A percentile compares a stretch with the other conserved stretches of the same genome.
Evolutionary conservation across 2,113 vertebrate genomes (phyloP).

Genomic region (Fregetta grallaria): DNA sequence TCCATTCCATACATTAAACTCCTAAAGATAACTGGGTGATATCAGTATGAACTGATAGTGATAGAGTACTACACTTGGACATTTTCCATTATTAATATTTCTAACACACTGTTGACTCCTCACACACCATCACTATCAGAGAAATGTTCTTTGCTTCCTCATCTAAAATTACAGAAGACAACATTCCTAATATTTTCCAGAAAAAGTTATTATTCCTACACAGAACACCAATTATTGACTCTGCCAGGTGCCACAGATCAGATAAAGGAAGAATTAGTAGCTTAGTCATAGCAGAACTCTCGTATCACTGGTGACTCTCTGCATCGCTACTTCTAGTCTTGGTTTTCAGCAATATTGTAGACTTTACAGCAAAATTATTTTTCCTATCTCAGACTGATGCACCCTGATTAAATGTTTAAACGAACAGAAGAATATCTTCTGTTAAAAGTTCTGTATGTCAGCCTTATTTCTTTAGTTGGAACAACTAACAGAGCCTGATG

Average conservation of each 20-base stretch:
- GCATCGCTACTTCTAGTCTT: background rate
- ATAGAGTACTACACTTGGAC: background rate
- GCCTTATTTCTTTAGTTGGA: background rate
- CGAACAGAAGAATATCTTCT: background rate
- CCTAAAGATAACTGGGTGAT: background rate
- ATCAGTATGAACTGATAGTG: background rate
- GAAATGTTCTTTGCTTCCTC: background rate
- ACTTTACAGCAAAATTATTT: background rate
- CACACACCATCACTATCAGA: background rate
- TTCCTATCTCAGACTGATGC: background rate
- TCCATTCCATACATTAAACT: background rate
- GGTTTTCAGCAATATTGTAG: background rate
- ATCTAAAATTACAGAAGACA: background rate
- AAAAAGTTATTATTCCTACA: background rate
- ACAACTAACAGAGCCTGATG: background rate
- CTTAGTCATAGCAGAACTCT: background rate
- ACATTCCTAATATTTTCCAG: background rate
- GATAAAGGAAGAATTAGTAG: background rate
- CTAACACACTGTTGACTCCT: background rate
- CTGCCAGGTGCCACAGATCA: background rate
- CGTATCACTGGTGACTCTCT: background rate
- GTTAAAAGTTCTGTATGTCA: background rate
- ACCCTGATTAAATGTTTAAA: background rate
- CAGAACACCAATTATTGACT: background rate
- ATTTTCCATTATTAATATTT: background rate